Conservation (phyloP, 2,113 vertebrate species). For the Seriola dumerili region DNA sequence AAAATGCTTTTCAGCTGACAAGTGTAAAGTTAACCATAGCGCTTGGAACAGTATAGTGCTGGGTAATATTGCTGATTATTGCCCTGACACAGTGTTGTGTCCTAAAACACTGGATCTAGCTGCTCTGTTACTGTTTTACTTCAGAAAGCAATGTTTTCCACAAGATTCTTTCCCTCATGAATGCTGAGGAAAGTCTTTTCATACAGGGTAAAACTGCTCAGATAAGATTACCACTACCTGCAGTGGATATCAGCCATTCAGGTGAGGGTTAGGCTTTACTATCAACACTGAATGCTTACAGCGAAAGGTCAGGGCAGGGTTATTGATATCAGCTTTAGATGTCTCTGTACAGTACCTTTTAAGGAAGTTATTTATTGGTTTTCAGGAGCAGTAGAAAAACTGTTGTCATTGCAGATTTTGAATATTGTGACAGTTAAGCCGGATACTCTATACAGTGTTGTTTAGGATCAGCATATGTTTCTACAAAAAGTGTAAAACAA, state of each 20-base stretch:
- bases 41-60: not conserved
- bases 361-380: slow-evolving; percentile 38
- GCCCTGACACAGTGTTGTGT: too few relatives aligned
- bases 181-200: not conserved
- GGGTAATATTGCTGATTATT: not conserved
- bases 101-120: not conserved
- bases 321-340: slow-evolving; percentile 33
- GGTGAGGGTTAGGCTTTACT: not conserved
- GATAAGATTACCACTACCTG: not conserved
- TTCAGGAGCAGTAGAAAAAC: not conserved
- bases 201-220: not conserved
- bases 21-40: not conserved
- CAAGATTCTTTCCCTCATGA: not conserved
- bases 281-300: slow-evolving; percentile 18
- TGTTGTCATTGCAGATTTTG: not conserved
- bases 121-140: not conserved
- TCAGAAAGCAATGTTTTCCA: not conserved
- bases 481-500: slow-evolving; percentile 21
- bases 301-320: slow-evolving; percentile 29
- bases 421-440: slow-evolving; percentile 50
- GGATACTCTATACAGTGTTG: not conserved
- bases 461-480: slow-evolving; percentile 16
- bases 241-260: slow-evolving; percentile 5
- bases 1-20: not conserved
- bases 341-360: slow-evolving; percentile 6